Percentiles rank a stretch among this genome's conserved stretches.
Conservation (phyloP, 2,888 invertebrate genomes). For the Agrotis ipsilon region DNA sequence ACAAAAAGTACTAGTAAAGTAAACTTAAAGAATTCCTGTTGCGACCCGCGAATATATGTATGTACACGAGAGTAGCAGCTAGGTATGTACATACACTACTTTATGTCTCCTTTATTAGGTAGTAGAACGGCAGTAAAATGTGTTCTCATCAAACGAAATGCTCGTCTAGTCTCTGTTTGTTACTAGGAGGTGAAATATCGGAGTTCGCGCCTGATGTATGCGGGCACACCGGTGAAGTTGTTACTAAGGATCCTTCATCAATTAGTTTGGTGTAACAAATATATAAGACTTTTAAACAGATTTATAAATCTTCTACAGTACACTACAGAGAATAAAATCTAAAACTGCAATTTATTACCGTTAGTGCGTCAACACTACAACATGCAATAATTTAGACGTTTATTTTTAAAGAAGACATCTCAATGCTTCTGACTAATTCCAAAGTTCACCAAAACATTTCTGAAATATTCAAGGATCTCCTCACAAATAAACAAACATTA, state of each 20-base stretch:
- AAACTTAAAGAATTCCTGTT: slow-evolving; percentile 72
- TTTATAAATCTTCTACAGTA: slow-evolving; percentile 20
- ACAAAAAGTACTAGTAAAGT: slow-evolving; percentile 67
- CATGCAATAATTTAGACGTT: slow-evolving; percentile 25
- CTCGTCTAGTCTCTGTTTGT: slow-evolving; percentile 65
- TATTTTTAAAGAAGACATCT: slow-evolving; percentile 26
- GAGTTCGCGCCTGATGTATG: slow-evolving; percentile 33
- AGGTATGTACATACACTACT: slow-evolving; percentile 72
- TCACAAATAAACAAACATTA: slow-evolving; percentile 21
- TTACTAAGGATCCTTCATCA: background rate
- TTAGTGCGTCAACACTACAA: slow-evolving; percentile 36
- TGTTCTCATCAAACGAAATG: slow-evolving; percentile 77
- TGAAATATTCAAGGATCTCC: slow-evolving; percentile 11
- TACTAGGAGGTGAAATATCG: slow-evolving; percentile 45
- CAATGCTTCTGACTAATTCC: slow-evolving; percentile 12
- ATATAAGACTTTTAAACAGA: slow-evolving; percentile 3
- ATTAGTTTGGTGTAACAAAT: slow-evolving; percentile 23
- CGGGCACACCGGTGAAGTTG: slow-evolving; percentile 12
- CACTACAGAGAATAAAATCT: slow-evolving; percentile 7
- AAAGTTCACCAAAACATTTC: slow-evolving; percentile 13
- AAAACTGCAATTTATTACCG: slow-evolving; percentile 24
- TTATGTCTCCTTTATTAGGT: slow-evolving; percentile 83
- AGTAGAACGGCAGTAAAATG: slow-evolving; percentile 79
- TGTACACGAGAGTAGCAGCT: slow-evolving; percentile 41
- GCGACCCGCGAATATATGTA: slow-evolving; percentile 51